Percentiles rank a stretch among this genome's conserved stretches.
phyloP scores from a whole-genome alignment of 2,113 vertebrate genomes.

The Nycticorax nycticorax region DNA sequence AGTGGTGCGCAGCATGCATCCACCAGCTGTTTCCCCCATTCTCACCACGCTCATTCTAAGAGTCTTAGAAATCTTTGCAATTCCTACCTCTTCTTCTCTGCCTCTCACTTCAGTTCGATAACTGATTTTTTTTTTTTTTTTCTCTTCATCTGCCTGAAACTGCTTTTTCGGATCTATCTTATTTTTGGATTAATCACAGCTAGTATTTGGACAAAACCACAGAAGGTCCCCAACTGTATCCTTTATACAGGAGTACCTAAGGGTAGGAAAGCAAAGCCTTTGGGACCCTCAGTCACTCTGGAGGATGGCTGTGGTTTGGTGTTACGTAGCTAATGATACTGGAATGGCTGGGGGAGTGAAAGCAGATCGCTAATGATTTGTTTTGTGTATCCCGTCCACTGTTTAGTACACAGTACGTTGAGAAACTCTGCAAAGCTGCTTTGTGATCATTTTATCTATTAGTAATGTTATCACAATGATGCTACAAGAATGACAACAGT shows the following conservation, averaged over 20 bases:
- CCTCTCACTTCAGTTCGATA: background rate
- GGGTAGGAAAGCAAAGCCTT: background rate
- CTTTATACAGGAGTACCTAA: background rate
- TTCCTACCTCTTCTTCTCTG: background rate
- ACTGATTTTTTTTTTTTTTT: background rate
- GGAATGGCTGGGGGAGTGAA: background rate
- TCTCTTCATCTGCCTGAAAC: background rate
- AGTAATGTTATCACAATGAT: background rate
- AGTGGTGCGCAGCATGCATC: no score
- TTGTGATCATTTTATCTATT: background rate
- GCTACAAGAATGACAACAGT: background rate
- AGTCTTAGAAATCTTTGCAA: background rate
- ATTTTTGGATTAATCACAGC: background rate
- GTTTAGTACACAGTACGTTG: background rate
- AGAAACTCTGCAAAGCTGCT: background rate
- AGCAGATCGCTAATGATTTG: background rate
- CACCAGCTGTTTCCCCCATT: background rate
- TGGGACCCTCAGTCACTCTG: background rate
- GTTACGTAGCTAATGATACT: background rate
- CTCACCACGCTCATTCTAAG: background rate
- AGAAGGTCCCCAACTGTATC: background rate
- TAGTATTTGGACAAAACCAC: background rate
- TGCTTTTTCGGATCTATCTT: background rate
- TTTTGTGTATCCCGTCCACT: background rate
- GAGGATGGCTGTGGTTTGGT: background rate